phyloP scores from a whole-genome alignment of 2,888 invertebrate species.

The Cetonia aurata region DNA sequence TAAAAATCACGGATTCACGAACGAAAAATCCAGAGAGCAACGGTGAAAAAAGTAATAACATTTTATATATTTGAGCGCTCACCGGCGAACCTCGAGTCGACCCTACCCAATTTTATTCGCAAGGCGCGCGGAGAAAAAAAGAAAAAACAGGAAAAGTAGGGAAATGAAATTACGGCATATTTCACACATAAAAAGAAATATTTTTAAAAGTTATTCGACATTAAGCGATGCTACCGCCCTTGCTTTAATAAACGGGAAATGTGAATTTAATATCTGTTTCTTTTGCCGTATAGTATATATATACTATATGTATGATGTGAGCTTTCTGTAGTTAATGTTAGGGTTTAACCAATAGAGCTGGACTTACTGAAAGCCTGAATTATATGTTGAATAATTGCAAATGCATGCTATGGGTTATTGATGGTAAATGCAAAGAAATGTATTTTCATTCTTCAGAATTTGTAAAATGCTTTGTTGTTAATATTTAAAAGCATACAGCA shows the following conservation, averaged over 20 bases:
- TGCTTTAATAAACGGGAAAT: constrained; percentile 13
- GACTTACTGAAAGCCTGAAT: too few relatives aligned
- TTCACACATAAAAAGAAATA: constrained; percentile 34
- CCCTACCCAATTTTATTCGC: constrained; percentile 11
- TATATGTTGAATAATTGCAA: too few relatives aligned
- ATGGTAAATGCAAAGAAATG: too few relatives aligned
- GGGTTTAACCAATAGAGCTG: too few relatives aligned
- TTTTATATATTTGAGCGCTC: constrained; percentile 31
- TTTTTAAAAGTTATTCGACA: constrained; percentile 25
- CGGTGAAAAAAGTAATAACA: constrained; percentile 35
- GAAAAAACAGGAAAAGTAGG: constrained; percentile 18
- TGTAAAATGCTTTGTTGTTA: too few relatives aligned
- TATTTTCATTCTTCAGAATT: too few relatives aligned
- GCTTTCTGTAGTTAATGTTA: too few relatives aligned
- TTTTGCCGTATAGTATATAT: too few relatives aligned
- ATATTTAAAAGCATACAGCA: too few relatives aligned
- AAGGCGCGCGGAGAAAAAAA: constrained; percentile 6
- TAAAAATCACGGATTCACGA: constrained; percentile 32
- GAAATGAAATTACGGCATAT: constrained; percentile 30
- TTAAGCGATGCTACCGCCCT: constrained; percentile 8
- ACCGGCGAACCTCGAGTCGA: constrained; percentile 4
- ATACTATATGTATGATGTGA: too few relatives aligned
- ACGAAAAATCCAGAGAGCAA: constrained; percentile 29
- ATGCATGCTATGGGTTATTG: too few relatives aligned
- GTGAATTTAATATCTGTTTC: constrained; percentile 11